Base-by-base conservation (phyloP, 2,888 invertebrate species). In the Trachelus stipa region DNA sequence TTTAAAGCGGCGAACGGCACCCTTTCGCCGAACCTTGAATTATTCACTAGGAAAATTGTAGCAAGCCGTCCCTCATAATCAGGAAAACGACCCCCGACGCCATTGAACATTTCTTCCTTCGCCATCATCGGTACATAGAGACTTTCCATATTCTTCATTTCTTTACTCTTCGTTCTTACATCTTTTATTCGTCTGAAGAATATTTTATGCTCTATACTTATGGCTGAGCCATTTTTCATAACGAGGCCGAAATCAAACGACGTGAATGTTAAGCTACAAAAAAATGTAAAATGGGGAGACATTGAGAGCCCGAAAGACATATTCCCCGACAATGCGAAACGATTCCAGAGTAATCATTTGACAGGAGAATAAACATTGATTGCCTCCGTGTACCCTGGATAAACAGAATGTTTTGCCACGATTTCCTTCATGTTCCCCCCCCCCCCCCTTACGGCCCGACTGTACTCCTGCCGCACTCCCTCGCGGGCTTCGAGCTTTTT, bases 1-100 rank as follows among this genome's bases (percentile, higher is more conserved):
- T 89, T 88, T 88, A 87, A 89, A 89, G 81, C 85, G 82, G 83
- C 85, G 85, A 83, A 83, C 85, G 84, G 85, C 85, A 83, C 86
- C 86, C 86, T 86, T 85, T 85, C 83, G 86, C 84, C 84, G 83
- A 85, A 83, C 85, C 84, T 83, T 87, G 87, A 88, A 88, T 87
- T 84, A 87, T 87, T 87, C 86, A 88, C 84, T 85, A 86, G 84
- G 83, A 84, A 86, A 87, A 87, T 87, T 87, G 87, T 84, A 83
- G 85, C 84, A 83, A 83, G 83, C 81, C 83, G 81, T 79, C 76
- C 79, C 81, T 83, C 82, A 83, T 85, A 83, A 85, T 85, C 83
- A 79, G 80, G 81, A 80, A 73, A 79, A 79, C 79, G 76, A 74
- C 76, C 34, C 71, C 71, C 56, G 56, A 56, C 56, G 56, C 56